Conservation (phyloP, 2,888 invertebrate species). For the Shargacucullia verbasci region DNA sequence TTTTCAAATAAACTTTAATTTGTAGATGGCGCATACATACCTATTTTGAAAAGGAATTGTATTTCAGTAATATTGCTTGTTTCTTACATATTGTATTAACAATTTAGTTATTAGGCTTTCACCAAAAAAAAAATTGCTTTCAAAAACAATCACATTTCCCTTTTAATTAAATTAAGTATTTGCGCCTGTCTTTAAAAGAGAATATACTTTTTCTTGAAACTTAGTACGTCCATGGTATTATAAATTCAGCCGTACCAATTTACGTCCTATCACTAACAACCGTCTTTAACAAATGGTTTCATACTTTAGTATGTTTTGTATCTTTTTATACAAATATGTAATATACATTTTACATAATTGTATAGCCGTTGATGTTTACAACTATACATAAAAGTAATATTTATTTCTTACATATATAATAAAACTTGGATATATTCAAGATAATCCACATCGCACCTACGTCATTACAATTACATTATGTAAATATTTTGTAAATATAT, state of each 20-base stretch:
- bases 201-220: constrained; percentile 1
- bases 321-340: neutral
- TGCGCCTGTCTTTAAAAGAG: too few relatives aligned
- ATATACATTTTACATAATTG: too few relatives aligned
- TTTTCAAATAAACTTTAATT: neutral
- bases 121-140: too few relatives aligned
- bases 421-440: constrained; percentile 38
- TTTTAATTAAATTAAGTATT: too few relatives aligned
- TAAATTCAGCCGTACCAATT: constrained; percentile 45
- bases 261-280: constrained; percentile 43
- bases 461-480: constrained; percentile 43
- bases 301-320: constrained; percentile 18
- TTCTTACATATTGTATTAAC: too few relatives aligned
- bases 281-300: constrained; percentile 34
- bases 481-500: constrained; percentile 64
- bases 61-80: neutral
- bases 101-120: too few relatives aligned
- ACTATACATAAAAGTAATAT: constrained; percentile 18
- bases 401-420: constrained; percentile 6
- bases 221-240: constrained; percentile 45
- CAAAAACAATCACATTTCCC: too few relatives aligned
- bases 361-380: neutral
- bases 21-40: neutral
- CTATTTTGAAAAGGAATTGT: constrained; percentile 3
- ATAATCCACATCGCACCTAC: constrained; percentile 27